Evolutionary conservation across 2,888 invertebrate genomes (phyloP).

Genomic region (Cryptosula pallasiana): DNA sequence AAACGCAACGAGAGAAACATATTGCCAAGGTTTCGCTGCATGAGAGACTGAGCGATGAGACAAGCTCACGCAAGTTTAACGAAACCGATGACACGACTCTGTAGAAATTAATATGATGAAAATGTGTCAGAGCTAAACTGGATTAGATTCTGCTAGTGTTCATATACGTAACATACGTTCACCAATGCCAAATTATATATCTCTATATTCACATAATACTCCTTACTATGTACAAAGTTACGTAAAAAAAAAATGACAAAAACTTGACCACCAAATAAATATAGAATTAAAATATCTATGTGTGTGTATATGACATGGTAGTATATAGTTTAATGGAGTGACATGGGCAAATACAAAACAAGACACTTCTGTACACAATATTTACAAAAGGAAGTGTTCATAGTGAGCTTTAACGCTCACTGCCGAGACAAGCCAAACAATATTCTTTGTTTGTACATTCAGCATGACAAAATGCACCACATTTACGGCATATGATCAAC

Average conservation of each 20-base stretch:
- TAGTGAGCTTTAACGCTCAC: background rate
- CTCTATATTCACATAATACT: too few species aligned
- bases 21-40: slow-evolving; percentile 71
- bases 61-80: too few species aligned
- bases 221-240: background rate
- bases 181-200: too few species aligned
- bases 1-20: slow-evolving; percentile 80
- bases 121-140: too few species aligned
- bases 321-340: background rate
- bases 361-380: background rate
- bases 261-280: background rate
- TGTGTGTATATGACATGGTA: background rate
- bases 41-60: slow-evolving; percentile 1
- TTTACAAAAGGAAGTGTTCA: background rate
- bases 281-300: too few species aligned
- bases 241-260: background rate
- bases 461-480: slow-evolving; percentile 22
- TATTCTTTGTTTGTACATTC: slow-evolving; percentile 4
- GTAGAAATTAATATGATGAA: too few species aligned
- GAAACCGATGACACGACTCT: too few species aligned
- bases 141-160: too few species aligned
- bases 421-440: slow-evolving; percentile 10
- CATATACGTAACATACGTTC: too few species aligned
- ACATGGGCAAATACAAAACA: background rate
- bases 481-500: background rate